These are phyloP conservation scores for Coelogynopora nodosa DNA, from an alignment of 2,888 invertebrate species.

Conservation along the genomic window DNA sequence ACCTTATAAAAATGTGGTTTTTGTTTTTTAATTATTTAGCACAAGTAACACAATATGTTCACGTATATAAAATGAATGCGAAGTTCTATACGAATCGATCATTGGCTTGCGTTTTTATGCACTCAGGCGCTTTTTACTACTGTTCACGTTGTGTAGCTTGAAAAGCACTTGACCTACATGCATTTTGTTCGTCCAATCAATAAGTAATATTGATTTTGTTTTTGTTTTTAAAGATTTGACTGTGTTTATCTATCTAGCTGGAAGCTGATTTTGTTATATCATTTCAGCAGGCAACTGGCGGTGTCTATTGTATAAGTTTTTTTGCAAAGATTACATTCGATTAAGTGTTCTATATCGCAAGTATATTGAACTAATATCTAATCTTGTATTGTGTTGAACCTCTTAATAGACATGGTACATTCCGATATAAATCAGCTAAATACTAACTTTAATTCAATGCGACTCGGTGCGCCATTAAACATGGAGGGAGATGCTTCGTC, in stretches of 20 bases:
- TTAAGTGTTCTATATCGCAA: neutral
- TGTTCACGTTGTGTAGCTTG: no score
- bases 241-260: neutral
- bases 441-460: constrained; percentile 13
- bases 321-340: neutral
- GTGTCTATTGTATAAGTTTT: neutral
- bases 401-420: constrained; percentile 1
- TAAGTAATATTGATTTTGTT: constrained; percentile 10
- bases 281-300: neutral
- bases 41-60: no score
- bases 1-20: no score
- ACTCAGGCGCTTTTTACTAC: no score
- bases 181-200: neutral
- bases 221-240: neutral
- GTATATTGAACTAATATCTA: neutral
- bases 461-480: constrained; percentile 25
- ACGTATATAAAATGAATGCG: no score
- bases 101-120: no score
- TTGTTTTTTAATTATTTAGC: no score
- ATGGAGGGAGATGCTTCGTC: constrained; percentile 29
- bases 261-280: neutral
- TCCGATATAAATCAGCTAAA: constrained; percentile 14
- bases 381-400: constrained; percentile 2
- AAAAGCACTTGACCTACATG: neutral
- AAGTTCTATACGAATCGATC: no score